These are phyloP conservation scores for Lepilemur ruficaudatus DNA, from an alignment of 2,797 vertebrate species.

Conservation along the genomic window DNA sequence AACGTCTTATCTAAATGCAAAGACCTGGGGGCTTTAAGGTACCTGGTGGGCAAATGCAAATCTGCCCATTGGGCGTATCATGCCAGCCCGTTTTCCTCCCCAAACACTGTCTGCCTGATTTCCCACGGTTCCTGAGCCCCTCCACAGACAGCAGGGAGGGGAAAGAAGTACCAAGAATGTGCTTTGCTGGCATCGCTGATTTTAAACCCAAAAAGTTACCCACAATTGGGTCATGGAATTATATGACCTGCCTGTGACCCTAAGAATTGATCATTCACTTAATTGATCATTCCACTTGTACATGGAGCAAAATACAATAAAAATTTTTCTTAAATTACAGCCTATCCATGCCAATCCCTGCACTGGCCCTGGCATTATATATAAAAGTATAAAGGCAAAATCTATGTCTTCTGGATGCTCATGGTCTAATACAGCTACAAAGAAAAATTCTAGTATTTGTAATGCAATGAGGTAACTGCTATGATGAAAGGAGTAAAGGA, in stretches of 20 bases:
- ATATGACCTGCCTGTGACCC: background rate
- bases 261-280: background rate
- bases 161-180: background rate
- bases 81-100: background rate
- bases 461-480: background rate
- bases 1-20: background rate
- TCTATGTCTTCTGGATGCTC: background rate
- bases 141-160: background rate
- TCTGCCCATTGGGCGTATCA: background rate
- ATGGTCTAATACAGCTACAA: background rate
- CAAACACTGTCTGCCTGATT: background rate
- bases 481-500: background rate
- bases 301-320: background rate
- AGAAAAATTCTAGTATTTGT: background rate
- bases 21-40: background rate
- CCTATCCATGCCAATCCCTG: background rate
- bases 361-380: too few species aligned
- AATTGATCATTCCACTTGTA: background rate
- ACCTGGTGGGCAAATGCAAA: background rate
- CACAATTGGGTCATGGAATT: background rate
- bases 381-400: background rate
- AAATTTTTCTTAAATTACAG: background rate
- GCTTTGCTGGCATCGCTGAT: background rate
- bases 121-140: background rate
- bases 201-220: background rate